phyloP scores from a whole-genome alignment of 2,113 vertebrate genomes.

The Eclectus roratus region DNA sequence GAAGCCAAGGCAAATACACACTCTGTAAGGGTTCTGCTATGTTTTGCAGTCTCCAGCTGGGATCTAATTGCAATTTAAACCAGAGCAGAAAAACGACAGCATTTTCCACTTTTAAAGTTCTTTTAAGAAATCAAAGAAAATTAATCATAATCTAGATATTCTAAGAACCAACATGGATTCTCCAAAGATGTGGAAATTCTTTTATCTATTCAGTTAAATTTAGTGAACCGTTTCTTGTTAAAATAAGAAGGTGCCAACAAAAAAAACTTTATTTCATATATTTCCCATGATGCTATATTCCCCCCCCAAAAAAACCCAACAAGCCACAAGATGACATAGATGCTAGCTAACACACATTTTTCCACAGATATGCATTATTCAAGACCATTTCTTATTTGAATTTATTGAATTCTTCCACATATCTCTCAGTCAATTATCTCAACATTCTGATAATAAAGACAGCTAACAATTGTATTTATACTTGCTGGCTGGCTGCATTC shows the following conservation, averaged over 20 bases:
- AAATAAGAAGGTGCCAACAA: background rate
- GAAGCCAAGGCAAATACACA: conserved; percentile 62
- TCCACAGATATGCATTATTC: background rate
- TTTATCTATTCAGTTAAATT: background rate
- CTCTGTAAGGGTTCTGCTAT: conserved; percentile 55
- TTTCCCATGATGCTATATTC: background rate
- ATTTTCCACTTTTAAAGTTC: conserved; percentile 4
- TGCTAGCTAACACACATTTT: background rate
- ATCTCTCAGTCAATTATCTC: background rate
- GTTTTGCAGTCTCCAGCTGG: conserved; percentile 72
- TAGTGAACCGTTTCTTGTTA: background rate
- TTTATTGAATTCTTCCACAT: background rate
- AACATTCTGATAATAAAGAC: background rate
- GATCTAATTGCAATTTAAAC: conserved; percentile 75
- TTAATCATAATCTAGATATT: background rate
- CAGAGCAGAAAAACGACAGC: conserved; percentile 20
- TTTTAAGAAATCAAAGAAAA: conserved; percentile 49
- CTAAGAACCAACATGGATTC: background rate
- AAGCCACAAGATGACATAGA: background rate
- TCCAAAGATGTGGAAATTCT: background rate
- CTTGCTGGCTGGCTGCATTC: background rate
- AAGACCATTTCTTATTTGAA: background rate
- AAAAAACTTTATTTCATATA: background rate
- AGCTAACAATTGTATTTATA: background rate
- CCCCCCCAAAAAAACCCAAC: background rate